Evolutionary conservation across 1,140 invertebrate genomes (phyloP), one percentile per base, ranked within the genome.

Genomic region (Galendromus occidentalis): DNA sequence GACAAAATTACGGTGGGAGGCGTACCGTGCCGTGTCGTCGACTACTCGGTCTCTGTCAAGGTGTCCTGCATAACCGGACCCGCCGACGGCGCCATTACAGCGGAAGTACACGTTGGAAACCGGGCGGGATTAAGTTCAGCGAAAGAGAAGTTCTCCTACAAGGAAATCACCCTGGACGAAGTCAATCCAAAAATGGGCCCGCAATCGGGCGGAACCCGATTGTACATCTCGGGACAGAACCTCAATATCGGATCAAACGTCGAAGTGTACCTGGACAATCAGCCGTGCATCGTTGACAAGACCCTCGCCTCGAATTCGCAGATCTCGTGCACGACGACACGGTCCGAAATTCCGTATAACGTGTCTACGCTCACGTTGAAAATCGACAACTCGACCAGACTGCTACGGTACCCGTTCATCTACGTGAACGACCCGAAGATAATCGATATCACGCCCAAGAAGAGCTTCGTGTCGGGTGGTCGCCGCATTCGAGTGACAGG

Each of bases 401-500:
- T 85, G 1, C 75, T 88, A 28, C 74, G 76, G 30, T 78, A 80
- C 9, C 83, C 90, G 18, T 96, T 87, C 72, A 86, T 86, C 70
- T 96, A 92, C 72, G 90, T 87, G 29, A 82, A 84, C 66, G 91
- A 97, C 78, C 92, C 92, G n/a, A 87, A 84, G 0, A 87, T 97
- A 33, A 69, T 45, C 14, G 65, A 67, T 12, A 75, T 78, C 47
- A 64, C 71, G 33, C 77, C 77, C n/a, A 64, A 70, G n/a, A 70
- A 71, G 14, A 71, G 71, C 39, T 78, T 76, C 65, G 69, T 74
- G 55, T 25, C 47, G 14, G 94, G 94, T 67, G 94, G 94, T 9
- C 82, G 91, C 66, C 86, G 90, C 79, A 84, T 98, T 41, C 91
- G 86, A 42, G 87, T 96, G 0, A 87, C 90, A 74, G 92, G 91